Evolutionary conservation across 2,888 invertebrate genomes (phyloP), one percentile per base, ranked within the genome.

Genomic region (Eristalis pertinax): DNA sequence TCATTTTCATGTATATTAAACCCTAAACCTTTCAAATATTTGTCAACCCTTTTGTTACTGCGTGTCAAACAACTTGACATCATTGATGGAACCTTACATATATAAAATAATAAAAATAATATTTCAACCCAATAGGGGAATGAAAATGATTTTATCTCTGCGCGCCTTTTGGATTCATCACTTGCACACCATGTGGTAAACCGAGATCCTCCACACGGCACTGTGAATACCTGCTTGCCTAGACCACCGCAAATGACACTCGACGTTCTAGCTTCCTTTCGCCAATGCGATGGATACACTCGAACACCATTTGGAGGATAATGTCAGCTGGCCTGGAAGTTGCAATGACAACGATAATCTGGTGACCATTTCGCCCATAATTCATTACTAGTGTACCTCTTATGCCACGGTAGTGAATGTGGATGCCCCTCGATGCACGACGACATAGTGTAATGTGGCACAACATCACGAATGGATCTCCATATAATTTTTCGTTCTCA

Each of bases 301-400:
- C 38, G 26, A 70, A 86, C 82, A 86, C 82, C 83, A 86, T 86
- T 86, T 82, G 86, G 82, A 64, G 82, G 78, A 82, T 82, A 78
- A 77, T 86, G 86, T 79, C 86, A 86, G 86, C 78, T 86, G 83
- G 78, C 78, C 78, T 83, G 83, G 86, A 86, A 83, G 86, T 86
- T 86, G 75, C 83, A 86, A 86, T 82, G 78, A 83, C 78, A 83
- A 86, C 83, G 74, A 86, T 86, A 83, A 86, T 86, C 83, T 83
- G 86, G 83, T 86, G 83, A 86, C 78, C 78, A 86, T 79, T 86
- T 86, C 75, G 70, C 70, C 78, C 67, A 86, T 86, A 82, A 86
- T 83, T 86, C 86, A 82, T 86, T 82, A 73, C 81, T 73, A n/a
- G 73, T 60, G 77, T 85, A 35, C 73, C 72, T 76, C 73, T 85